phyloP scores from a whole-genome alignment of 1,140 invertebrate species.

The Drosophila littoralis region DNA sequence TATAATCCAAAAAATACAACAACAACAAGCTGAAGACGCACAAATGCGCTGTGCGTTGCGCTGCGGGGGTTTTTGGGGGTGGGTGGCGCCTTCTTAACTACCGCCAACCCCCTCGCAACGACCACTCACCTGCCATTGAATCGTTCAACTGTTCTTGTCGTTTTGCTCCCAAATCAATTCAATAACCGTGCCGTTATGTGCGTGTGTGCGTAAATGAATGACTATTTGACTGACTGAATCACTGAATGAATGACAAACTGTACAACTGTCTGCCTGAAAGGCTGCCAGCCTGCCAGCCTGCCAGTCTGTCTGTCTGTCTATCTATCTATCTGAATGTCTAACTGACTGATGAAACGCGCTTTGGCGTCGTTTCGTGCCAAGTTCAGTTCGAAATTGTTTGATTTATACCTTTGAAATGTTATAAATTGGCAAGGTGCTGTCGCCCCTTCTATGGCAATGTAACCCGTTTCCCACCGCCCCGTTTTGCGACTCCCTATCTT shows the following conservation, averaged over 20 bases:
- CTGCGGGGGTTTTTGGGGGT: not conserved
- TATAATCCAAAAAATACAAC: conserved; percentile 81
- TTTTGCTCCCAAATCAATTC: conserved; percentile 69
- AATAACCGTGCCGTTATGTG: conserved; percentile 70
- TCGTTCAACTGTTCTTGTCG: conserved; percentile 17
- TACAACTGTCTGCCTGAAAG: conserved; percentile 43
- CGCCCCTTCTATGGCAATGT: too few relatives aligned
- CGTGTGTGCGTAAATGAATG: conserved; percentile 73
- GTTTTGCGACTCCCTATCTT: too few relatives aligned
- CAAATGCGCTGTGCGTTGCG: conserved; percentile 18
- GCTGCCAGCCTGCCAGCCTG: conserved; percentile 8
- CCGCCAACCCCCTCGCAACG: not conserved
- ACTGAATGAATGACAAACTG: conserved; percentile 47
- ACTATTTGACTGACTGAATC: conserved; percentile 58
- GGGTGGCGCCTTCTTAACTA: not conserved
- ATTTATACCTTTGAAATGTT: conserved; percentile 79
- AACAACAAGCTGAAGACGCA: conserved; percentile 53
- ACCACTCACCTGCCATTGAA: not conserved
- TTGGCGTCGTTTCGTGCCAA: conserved; percentile 53
- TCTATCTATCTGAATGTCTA: not conserved
- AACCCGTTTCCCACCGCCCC: not conserved
- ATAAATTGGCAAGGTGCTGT: conserved; percentile 61
- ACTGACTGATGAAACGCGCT: conserved; percentile 5
- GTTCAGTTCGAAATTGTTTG: conserved; percentile 76
- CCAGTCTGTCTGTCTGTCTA: not conserved